These are phyloP conservation scores for Anabacerthia variegaticeps DNA, from an alignment of 2,797 vertebrate species.

Conservation along the genomic window DNA sequence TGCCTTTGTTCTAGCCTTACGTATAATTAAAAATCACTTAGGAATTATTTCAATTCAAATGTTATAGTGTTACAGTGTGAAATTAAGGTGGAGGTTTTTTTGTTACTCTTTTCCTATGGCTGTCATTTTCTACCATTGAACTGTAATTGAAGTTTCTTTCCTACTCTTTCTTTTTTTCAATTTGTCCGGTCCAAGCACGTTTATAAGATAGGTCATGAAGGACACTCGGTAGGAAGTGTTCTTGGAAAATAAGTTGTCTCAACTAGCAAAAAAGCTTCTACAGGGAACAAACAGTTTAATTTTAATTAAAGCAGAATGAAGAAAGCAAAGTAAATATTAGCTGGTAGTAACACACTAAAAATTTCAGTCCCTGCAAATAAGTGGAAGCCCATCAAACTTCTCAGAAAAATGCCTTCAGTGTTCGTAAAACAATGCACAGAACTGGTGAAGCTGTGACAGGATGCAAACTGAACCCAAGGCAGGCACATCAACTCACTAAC, in stretches of 20 bases:
- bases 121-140: constrained; percentile 18
- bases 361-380: constrained; percentile 32
- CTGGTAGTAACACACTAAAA: constrained; percentile 33
- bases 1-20: neutral
- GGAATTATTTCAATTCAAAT: neutral
- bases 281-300: constrained; percentile 24
- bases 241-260: constrained; percentile 37
- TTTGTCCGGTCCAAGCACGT: constrained; percentile 40
- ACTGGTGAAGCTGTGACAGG: neutral
- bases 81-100: neutral
- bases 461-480: constrained; percentile 20
- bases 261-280: constrained; percentile 27
- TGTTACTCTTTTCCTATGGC: neutral
- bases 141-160: constrained; percentile 11
- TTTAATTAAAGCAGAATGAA: constrained; percentile 66
- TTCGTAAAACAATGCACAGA: constrained; percentile 35
- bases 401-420: constrained; percentile 34
- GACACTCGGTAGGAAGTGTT: constrained; percentile 28
- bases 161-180: neutral
- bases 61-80: neutral
- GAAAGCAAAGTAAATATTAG: constrained; percentile 53
- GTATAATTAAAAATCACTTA: neutral
- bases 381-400: constrained; percentile 58
- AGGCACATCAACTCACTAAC: neutral
- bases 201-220: constrained; percentile 61